Conservation (phyloP, 2,797 vertebrate species). For the Hoplostethus atlanticus region DNA sequence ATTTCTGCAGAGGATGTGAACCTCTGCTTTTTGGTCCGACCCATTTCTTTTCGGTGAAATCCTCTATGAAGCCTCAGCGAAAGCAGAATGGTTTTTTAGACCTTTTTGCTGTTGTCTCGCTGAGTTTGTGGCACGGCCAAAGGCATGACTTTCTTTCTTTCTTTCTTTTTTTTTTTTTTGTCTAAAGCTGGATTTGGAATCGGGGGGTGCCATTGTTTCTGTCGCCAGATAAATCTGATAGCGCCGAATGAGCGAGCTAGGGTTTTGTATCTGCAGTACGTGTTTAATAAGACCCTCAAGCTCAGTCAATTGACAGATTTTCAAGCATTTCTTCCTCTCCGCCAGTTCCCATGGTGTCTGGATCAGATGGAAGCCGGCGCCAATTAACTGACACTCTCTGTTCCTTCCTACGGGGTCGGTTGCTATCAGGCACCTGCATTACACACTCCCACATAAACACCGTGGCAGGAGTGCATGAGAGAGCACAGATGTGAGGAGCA, state of each 20-base stretch:
- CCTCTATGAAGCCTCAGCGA: background rate
- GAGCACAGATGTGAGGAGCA: conserved; percentile 1
- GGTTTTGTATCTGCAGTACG: conserved; percentile 42
- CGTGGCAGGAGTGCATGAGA: conserved; percentile 25
- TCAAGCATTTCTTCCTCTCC: conserved; percentile 31
- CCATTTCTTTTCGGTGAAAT: conserved; percentile 1
- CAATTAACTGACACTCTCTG: conserved; percentile 57
- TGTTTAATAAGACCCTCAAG: conserved; percentile 45
- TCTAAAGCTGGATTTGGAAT: conserved; percentile 35
- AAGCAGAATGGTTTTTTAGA: background rate
- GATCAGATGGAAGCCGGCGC: conserved; percentile 63
- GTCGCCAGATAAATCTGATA: conserved; percentile 41
- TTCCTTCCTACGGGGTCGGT: conserved; percentile 37
- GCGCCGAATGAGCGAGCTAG: conserved; percentile 19
- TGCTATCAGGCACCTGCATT: conserved; percentile 42
- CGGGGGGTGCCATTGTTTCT: conserved; percentile 37
- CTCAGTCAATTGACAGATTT: conserved; percentile 40
- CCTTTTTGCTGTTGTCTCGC: background rate
- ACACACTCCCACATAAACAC: conserved; percentile 10
- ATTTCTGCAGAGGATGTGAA: conserved; percentile 13
- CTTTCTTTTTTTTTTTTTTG: background rate
- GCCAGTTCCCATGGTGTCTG: conserved; percentile 57
- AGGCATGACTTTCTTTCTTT: background rate
- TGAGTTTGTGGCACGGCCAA: background rate
- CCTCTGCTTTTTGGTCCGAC: conserved; percentile 11